Conservation (phyloP, 2,113 vertebrate genomes). For the Bothrops jararaca region DNA sequence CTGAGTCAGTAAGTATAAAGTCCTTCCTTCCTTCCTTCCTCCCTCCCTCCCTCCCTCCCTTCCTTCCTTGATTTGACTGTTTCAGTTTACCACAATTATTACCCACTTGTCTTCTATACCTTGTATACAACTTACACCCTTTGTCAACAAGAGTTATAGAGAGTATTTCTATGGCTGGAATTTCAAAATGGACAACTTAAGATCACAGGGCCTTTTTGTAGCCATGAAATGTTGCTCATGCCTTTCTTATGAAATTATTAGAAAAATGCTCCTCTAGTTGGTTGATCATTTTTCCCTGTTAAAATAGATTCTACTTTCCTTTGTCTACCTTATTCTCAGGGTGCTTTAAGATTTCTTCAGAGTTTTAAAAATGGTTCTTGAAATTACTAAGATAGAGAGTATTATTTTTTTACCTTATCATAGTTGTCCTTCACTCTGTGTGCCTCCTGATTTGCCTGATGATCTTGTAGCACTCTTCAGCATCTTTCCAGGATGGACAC, state of each 20-base stretch:
- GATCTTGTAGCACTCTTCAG: background rate
- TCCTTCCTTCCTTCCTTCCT: too few relatives aligned
- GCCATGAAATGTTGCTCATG: background rate
- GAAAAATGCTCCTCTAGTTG: background rate
- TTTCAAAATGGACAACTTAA: background rate
- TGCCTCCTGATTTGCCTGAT: background rate
- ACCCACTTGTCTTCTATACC: background rate
- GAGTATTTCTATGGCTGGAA: background rate
- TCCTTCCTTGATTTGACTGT: background rate
- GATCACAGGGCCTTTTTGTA: background rate
- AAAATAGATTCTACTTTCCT: background rate
- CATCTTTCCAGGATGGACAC: background rate
- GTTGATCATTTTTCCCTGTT: background rate
- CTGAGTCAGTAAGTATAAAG: slow-evolving; percentile 29
- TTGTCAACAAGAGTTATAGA: background rate
- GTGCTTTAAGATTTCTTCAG: background rate
- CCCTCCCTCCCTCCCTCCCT: too few relatives aligned
- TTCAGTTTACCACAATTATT: background rate
- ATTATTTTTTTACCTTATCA: background rate
- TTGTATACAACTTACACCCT: background rate
- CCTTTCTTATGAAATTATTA: background rate
- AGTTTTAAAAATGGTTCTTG: background rate
- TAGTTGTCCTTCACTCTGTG: background rate
- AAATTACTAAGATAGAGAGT: background rate
- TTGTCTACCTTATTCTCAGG: background rate